Conservation (phyloP, 1,140 invertebrate species). For the Cecropterus lyciades region DNA sequence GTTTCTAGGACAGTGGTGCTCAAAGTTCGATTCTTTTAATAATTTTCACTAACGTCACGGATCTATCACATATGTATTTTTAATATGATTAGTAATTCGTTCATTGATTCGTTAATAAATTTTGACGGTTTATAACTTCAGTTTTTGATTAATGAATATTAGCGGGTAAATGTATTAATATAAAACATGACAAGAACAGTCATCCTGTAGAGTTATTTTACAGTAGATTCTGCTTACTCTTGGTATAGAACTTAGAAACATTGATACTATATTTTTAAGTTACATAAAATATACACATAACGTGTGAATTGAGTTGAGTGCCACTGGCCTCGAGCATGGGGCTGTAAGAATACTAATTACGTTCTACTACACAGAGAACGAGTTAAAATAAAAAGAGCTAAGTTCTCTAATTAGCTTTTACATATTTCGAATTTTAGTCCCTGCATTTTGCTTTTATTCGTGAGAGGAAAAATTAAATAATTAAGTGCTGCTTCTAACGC, state of each 20-base stretch:
- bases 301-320: neutral
- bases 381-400: slow-evolving; percentile 30
- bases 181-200: too few species aligned
- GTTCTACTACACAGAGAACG: slow-evolving; percentile 26
- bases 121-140: too few species aligned
- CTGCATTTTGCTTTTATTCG: slow-evolving; percentile 31
- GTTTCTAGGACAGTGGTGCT: slow-evolving; percentile 28
- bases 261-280: too few species aligned
- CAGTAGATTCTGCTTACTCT: too few species aligned
- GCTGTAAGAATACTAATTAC: slow-evolving; percentile 50
- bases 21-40: neutral
- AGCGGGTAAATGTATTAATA: too few species aligned
- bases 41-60: neutral
- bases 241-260: too few species aligned
- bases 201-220: too few species aligned
- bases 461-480: slow-evolving; percentile 35
- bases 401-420: slow-evolving; percentile 33
- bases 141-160: too few species aligned
- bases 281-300: too few species aligned
- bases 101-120: too few species aligned
- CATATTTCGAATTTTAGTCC: slow-evolving; percentile 35
- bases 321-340: slow-evolving; percentile 22
- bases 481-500: slow-evolving; percentile 30
- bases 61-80: too few species aligned
- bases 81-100: too few species aligned